Base-by-base conservation (phyloP, 2,888 invertebrate species). In the Bhutanitis thaidina region DNA sequence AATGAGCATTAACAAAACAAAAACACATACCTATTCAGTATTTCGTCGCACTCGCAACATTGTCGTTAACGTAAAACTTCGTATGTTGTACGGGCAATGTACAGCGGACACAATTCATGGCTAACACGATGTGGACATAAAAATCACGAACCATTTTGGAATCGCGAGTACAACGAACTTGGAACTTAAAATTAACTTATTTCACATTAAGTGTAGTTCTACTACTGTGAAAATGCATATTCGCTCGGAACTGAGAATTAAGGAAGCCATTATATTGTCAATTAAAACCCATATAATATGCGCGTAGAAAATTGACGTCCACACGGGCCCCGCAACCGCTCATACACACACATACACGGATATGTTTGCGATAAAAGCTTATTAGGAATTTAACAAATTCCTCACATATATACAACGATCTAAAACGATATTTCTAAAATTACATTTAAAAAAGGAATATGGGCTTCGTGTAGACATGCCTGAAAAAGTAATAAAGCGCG, bases 341-440 rank as follows among this genome's bases (percentile, higher is more conserved):
- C n/a, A n/a, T n/a, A 72, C 77, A 69, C 67, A 64, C 64, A 71
- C 73, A 72, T 65, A 78, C 71, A 75, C 64, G 82, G 87, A 86
- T 87, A 87, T 87, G 88, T 87, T 82, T 83, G 86, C 86, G 85
- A 87, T 81, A 83, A 76, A 87, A 85, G 85, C 85, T 78, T 84
- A 79, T 70, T 76, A 71, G 73, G 74, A 72, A 64, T 55, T 66
- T 65, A 76, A 80, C 74, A 74, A 71, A 56, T 65, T 43, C 43
- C 34, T 10, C 43, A 58, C 48, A 48, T 68, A 68, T 69, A 63
- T 67, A 82, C 80, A 80, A 62, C 59, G 67, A 60, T 66, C 67
- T 69, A 69, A 65, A 62, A 71, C 55, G 60, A 68, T 70, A 68
- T 71, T 57, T 62, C 67, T 77, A 74, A 70, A 74, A 69, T 72